These are phyloP conservation scores for Pipistrellus pygmaeus DNA, from an alignment of 2,797 vertebrate species.

Conservation along the genomic window DNA sequence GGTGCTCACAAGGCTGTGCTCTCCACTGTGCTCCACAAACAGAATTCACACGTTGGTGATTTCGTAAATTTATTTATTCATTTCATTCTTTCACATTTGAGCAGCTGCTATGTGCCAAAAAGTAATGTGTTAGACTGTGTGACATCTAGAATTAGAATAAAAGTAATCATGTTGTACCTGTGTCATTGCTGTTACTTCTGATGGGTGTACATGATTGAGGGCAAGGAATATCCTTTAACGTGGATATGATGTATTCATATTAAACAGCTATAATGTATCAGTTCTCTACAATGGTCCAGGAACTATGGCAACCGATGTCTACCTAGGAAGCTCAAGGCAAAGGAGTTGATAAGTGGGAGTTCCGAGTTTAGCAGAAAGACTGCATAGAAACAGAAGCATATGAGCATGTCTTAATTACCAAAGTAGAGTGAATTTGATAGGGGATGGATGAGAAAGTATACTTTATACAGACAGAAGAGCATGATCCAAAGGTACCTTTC, in stretches of 20 bases:
- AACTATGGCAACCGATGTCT: neutral
- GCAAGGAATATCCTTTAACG: neutral
- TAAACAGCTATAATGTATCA: neutral
- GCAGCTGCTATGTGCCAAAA: neutral
- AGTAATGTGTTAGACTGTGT: neutral
- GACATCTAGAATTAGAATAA: neutral
- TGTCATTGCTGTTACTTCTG: neutral
- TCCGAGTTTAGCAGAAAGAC: neutral
- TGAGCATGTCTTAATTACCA: neutral
- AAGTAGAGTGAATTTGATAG: neutral
- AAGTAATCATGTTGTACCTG: neutral
- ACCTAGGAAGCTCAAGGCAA: neutral
- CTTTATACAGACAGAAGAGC: neutral
- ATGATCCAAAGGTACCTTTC: neutral
- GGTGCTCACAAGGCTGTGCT: slow-evolving; percentile 60
- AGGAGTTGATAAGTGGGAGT: neutral
- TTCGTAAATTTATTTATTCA: slow-evolving; percentile 6
- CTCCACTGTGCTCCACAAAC: slow-evolving; percentile 60
- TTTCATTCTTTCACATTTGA: slow-evolving; percentile 37
- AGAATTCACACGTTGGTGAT: slow-evolving; percentile 65
- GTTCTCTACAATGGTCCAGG: neutral
- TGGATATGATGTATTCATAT: neutral
- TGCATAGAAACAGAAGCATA: neutral
- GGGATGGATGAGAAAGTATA: neutral
- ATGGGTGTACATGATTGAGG: neutral